A percentile compares a stretch with the other conserved stretches of the same genome.
These are phyloP conservation scores for Corapipo altera DNA, from an alignment of 2,113 vertebrate genomes.

Conservation along the genomic window DNA sequence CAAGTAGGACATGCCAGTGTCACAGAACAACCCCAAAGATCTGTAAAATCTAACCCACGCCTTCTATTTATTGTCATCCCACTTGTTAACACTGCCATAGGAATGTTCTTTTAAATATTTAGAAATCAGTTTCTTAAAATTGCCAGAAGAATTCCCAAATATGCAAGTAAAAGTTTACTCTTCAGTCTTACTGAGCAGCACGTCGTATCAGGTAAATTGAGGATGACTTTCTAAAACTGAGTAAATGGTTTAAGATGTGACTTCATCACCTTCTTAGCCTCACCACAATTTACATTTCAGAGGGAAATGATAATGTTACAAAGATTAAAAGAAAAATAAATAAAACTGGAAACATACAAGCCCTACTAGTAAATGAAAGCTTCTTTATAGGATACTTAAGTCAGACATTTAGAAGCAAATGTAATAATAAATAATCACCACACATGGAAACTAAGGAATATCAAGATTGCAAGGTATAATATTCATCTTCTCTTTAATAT, in stretches of 20 bases:
- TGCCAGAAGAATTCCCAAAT: neutral
- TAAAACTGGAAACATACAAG: neutral
- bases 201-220: neutral
- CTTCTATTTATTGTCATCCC: neutral
- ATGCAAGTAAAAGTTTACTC: neutral
- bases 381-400: neutral
- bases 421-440: neutral
- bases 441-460: neutral
- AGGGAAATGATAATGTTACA: neutral
- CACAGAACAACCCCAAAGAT: neutral
- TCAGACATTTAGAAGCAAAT: neutral
- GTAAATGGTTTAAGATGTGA: neutral
- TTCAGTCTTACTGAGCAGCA: neutral
- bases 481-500: neutral
- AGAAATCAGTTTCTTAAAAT: neutral
- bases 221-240: neutral
- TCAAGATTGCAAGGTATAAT: neutral
- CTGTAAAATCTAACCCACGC: fast-evolving
- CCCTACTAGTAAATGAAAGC: neutral
- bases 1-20: neutral
- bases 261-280: neutral
- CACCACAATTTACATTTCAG: neutral
- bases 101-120: neutral
- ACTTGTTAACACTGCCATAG: fast-evolving
- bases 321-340: neutral